A percentile compares a stretch with the other conserved stretches of the same genome.
phyloP scores from a whole-genome alignment of 2,113 vertebrate species.

The Mugil cephalus region DNA sequence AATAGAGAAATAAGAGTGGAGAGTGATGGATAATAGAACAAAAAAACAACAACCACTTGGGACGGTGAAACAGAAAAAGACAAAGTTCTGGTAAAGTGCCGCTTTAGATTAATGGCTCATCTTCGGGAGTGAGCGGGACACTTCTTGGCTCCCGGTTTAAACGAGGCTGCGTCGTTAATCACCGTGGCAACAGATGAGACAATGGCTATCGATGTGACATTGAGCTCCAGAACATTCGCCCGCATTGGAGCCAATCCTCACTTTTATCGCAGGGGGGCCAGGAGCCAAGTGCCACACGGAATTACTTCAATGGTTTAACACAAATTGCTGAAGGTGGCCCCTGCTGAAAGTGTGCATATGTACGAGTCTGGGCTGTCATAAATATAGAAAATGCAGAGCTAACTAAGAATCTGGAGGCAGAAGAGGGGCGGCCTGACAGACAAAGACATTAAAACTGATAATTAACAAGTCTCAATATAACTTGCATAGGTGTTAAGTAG shows the following conservation, averaged over 20 bases:
- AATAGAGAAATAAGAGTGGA: background rate
- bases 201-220: conserved; percentile 56
- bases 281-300: conserved; percentile 41
- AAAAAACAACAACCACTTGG: background rate
- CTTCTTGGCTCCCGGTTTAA: conserved; percentile 34
- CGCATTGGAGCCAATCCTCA: conserved; percentile 16
- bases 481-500: too few species aligned
- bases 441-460: too few species aligned
- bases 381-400: too few species aligned
- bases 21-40: conserved; percentile 28
- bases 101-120: conserved; percentile 59
- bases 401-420: background rate
- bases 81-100: conserved; percentile 49
- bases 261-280: conserved; percentile 25
- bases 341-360: background rate
- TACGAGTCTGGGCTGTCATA: background rate
- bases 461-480: too few species aligned
- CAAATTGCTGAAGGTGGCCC: background rate
- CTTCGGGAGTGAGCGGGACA: conserved; percentile 43
- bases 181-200: conserved; percentile 61
- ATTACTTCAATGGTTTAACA: conserved; percentile 16
- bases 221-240: conserved; percentile 41
- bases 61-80: conserved; percentile 25
- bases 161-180: conserved; percentile 38
- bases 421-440: too few species aligned